These are phyloP conservation scores for Thymallus thymallus DNA, from an alignment of 2,113 vertebrate genomes.

Conservation along the genomic window DNA sequence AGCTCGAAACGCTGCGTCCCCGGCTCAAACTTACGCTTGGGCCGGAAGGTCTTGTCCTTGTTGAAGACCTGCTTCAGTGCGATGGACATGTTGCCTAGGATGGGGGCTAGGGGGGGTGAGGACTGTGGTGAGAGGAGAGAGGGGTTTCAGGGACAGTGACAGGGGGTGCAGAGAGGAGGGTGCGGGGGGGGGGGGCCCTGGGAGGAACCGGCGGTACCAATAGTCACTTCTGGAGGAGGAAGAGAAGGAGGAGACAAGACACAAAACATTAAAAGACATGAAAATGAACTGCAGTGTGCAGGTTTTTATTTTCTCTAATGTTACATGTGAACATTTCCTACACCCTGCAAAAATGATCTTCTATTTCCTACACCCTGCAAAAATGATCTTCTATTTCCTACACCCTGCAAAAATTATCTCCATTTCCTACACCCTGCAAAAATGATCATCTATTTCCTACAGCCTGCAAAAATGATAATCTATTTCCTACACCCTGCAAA, in stretches of 20 bases:
- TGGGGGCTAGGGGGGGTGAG: background rate
- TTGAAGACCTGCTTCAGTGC: conserved; percentile 85
- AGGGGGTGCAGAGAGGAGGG: background rate
- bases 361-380: no score
- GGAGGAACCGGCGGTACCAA: conserved; percentile 11
- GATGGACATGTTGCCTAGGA: conserved; percentile 72
- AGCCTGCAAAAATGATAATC: no score
- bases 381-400: no score
- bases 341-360: no score
- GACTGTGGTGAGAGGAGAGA: background rate
- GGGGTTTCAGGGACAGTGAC: conserved; percentile 5
- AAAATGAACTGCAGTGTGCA: no score
- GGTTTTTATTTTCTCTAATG: no score
- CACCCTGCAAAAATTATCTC: no score
- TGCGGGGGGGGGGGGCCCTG: conserved; percentile 12
- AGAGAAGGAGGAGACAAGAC: background rate
- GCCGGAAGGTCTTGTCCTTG: conserved; percentile 86
- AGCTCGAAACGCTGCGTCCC: conserved; percentile 86
- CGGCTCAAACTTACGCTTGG: conserved; percentile 84
- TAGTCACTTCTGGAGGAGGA: conserved; percentile 4
- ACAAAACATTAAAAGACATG: no score
- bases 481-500: no score
- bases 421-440: no score
- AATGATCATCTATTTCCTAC: no score
- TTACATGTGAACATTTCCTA: no score